Conservation (phyloP, 2,797 vertebrate species). For the Glyptemys insculpta region DNA sequence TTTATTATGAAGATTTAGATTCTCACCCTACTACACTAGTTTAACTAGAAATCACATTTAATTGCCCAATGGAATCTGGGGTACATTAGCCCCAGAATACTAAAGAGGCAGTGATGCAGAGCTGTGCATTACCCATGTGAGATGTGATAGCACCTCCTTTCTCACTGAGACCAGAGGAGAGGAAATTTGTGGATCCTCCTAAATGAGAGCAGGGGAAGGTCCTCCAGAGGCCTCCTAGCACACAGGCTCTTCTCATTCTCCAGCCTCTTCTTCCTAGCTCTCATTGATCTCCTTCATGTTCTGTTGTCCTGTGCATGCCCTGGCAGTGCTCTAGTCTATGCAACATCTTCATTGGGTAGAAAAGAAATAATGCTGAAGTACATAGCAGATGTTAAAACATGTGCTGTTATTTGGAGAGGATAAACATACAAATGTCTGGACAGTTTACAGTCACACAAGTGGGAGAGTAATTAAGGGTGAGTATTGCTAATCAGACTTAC, state of each 20-base stretch:
- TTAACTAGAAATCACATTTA: background rate
- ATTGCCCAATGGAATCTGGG: background rate
- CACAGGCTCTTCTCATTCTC: background rate
- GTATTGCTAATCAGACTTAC: background rate
- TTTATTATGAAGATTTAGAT: background rate
- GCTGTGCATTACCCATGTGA: background rate
- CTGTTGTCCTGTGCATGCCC: background rate
- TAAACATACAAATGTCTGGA: background rate
- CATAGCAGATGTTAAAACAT: conserved; percentile 22
- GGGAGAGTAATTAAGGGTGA: conserved; percentile 17
- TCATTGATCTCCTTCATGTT: background rate
- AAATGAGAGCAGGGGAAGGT: background rate
- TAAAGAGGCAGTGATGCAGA: background rate
- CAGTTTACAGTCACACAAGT: background rate
- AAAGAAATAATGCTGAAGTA: conserved; percentile 28
- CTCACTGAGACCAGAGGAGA: background rate
- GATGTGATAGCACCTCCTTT: background rate
- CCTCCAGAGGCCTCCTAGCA: background rate
- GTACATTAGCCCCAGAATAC: background rate
- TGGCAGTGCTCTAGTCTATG: background rate
- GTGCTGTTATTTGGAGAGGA: background rate
- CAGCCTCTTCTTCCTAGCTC: background rate
- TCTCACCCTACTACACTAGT: background rate
- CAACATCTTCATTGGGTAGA: conserved; percentile 26
- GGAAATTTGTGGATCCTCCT: background rate